Conservation (phyloP, 2,797 vertebrate species). For the Gymnoscopelus braueri region DNA sequence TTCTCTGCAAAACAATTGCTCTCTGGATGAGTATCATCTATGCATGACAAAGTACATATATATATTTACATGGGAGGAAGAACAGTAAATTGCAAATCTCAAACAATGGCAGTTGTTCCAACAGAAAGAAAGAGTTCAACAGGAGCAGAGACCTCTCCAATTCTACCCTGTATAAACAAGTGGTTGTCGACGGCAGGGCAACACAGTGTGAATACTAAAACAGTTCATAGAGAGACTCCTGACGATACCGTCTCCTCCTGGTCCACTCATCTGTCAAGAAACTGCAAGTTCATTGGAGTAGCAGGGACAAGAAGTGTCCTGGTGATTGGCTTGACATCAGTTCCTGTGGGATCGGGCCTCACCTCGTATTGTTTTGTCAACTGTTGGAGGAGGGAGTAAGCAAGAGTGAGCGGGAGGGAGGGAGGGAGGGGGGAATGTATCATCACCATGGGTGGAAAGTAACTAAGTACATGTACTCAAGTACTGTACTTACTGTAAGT, state of each 20-base stretch:
- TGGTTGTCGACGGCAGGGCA: constrained; percentile 6
- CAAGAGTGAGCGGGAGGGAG: constrained; percentile 5
- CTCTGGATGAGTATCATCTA: too few relatives aligned
- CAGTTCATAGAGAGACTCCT: constrained; percentile 29
- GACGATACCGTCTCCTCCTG: background rate
- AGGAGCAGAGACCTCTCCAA: background rate
- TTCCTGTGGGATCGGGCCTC: constrained; percentile 74
- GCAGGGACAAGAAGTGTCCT: constrained; percentile 79
- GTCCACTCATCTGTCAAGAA: constrained; percentile 68
- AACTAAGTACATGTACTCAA: too few relatives aligned
- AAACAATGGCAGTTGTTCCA: background rate
- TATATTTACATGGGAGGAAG: background rate
- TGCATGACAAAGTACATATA: too few relatives aligned
- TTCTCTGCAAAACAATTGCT: background rate
- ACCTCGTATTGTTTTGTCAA: constrained; percentile 79
- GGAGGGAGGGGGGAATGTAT: background rate
- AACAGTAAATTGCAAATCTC: background rate
- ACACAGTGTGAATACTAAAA: constrained; percentile 46
- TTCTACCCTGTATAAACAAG: constrained; percentile 13
- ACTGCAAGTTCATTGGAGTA: constrained; percentile 77
- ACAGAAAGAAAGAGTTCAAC: too few relatives aligned
- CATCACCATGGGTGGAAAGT: too few relatives aligned
- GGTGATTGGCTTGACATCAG: constrained; percentile 73
- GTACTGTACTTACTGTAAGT: too few relatives aligned
- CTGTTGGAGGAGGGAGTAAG: constrained; percentile 42